Evolutionary conservation across 1,140 invertebrate species (phyloP).

Genomic region (Drosophila grimshawi): DNA sequence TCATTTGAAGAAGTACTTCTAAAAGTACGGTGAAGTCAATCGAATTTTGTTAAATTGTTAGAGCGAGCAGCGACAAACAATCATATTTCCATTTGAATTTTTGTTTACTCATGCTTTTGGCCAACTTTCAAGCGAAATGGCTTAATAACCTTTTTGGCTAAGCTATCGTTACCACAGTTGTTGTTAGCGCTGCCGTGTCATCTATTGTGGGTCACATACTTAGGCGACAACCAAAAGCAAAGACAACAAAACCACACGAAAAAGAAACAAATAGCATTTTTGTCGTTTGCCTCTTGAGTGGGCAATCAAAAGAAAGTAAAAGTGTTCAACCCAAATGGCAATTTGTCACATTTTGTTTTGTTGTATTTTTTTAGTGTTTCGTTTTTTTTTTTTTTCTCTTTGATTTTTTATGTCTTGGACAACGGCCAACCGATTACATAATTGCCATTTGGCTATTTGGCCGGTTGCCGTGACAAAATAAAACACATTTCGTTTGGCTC

Average conservation of each 20-base stretch:
- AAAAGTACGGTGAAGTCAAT: not conserved
- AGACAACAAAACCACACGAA: slow-evolving; percentile 3
- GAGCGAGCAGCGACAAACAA: not conserved
- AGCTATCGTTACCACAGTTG: slow-evolving; percentile 14
- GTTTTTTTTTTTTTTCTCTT: slow-evolving; percentile 35
- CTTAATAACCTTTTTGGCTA: slow-evolving; percentile 66
- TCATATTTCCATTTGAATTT: not conserved
- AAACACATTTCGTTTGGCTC: slow-evolving; percentile 58
- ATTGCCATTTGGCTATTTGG: slow-evolving; percentile 57
- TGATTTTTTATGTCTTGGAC: slow-evolving; percentile 49
- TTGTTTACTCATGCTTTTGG: slow-evolving; percentile 18
- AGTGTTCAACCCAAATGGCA: slow-evolving; percentile 45
- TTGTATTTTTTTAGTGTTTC: slow-evolving; percentile 28
- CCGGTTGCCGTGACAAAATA: slow-evolving; percentile 61
- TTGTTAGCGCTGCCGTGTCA: slow-evolving; percentile 11
- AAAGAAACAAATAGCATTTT: slow-evolving; percentile 53
- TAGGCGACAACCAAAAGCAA: slow-evolving; percentile 12
- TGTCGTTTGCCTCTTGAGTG: slow-evolving; percentile 45
- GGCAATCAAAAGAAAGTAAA: slow-evolving; percentile 58
- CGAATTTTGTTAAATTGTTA: not conserved
- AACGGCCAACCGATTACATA: slow-evolving; percentile 60
- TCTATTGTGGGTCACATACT: slow-evolving; percentile 47
- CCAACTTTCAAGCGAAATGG: slow-evolving; percentile 37
- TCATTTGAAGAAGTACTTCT: not conserved
- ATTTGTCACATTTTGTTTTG: slow-evolving; percentile 46